phyloP scores from a whole-genome alignment of 2,888 invertebrate genomes.

The Acronicta aceris region DNA sequence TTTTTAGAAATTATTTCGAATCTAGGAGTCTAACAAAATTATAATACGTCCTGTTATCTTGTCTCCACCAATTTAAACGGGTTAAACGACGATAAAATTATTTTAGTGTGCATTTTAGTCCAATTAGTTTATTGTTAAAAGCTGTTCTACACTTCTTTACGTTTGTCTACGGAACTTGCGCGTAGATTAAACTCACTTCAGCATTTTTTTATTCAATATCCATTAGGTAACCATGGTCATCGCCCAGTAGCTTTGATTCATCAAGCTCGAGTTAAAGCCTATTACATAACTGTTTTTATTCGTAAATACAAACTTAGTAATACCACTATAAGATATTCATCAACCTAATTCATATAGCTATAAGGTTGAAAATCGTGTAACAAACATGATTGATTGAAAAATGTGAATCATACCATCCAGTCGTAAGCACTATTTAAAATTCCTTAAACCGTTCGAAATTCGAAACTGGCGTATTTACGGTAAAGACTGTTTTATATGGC shows the following conservation, averaged over 20 bases:
- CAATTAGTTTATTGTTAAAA: too few relatives aligned
- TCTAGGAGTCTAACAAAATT: too few relatives aligned
- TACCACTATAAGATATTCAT: background rate
- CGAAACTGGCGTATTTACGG: slow-evolving; percentile 70
- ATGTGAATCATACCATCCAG: slow-evolving; percentile 55
- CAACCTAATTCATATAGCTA: background rate
- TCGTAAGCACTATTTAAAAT: slow-evolving; percentile 61
- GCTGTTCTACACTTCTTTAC: background rate
- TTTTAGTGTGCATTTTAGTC: too few relatives aligned
- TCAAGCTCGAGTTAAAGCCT: slow-evolving; percentile 39
- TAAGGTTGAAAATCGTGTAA: slow-evolving; percentile 40
- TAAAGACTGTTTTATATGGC: slow-evolving; percentile 67
- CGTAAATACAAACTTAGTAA: slow-evolving; percentile 23
- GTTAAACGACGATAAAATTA: too few relatives aligned
- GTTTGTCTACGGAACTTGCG: slow-evolving; percentile 18
- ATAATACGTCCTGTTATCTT: too few relatives aligned
- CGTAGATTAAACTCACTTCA: slow-evolving; percentile 17
- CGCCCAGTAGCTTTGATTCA: slow-evolving; percentile 61
- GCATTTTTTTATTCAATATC: slow-evolving; percentile 42
- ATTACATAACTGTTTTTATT: slow-evolving; percentile 51
- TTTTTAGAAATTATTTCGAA: too few relatives aligned
- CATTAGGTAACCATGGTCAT: slow-evolving; percentile 67
- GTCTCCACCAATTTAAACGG: too few relatives aligned
- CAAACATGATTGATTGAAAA: slow-evolving; percentile 29
- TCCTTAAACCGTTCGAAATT: slow-evolving; percentile 67